Base-by-base conservation (phyloP, 2,888 invertebrate species). In the Brachyopa scutellaris region DNA sequence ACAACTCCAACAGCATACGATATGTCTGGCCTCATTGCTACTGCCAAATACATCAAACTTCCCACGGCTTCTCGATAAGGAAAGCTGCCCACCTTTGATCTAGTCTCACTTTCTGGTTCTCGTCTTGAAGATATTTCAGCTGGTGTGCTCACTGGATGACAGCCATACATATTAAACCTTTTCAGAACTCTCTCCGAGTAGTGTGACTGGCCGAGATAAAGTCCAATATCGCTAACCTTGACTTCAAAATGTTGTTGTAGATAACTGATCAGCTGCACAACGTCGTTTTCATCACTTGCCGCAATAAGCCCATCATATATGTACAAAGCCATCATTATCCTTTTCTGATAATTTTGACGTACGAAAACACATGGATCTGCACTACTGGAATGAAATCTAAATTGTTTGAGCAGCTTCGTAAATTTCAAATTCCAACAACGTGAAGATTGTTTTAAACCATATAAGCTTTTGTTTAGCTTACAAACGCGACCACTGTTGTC, bases 311-410 rank as follows among this genome's bases (percentile, higher is more conserved):
- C 66, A 66, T 47, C 62, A 19, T 62, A 31, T 17, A 64, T 64
- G 36, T 49, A 49, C 15, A 64, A 47, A 31, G 64, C 55, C 36
- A 21, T 33, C 55, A 33, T 19, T 17, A 55, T 55, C 57, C 36
- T 36, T 36, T 45, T 19, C 19, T 21, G 40, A 19, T 11, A n/a
- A 45, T 21, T 36, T 15, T 36, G 13, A 6, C 31, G 9, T 13
- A 80, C 84, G 8, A 61, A 61, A 62, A 72, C 84, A 9, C 74
- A 66, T 17, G n/a, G n/a, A n/a, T n/a, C n/a, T n/a, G n/a, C n/a
- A n/a, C n/a, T n/a, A n/a, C n/a, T n/a, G n/a, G n/a, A n/a, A n/a
- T n/a, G n/a, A n/a, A n/a, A n/a, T n/a, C n/a, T n/a, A n/a, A n/a
- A n/a, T n/a, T n/a, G n/a, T n/a, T n/a, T n/a, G n/a, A n/a, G n/a